These are phyloP conservation scores for Turdus rufiventris DNA, from an alignment of 2,113 vertebrate genomes.

Conservation along the genomic window DNA sequence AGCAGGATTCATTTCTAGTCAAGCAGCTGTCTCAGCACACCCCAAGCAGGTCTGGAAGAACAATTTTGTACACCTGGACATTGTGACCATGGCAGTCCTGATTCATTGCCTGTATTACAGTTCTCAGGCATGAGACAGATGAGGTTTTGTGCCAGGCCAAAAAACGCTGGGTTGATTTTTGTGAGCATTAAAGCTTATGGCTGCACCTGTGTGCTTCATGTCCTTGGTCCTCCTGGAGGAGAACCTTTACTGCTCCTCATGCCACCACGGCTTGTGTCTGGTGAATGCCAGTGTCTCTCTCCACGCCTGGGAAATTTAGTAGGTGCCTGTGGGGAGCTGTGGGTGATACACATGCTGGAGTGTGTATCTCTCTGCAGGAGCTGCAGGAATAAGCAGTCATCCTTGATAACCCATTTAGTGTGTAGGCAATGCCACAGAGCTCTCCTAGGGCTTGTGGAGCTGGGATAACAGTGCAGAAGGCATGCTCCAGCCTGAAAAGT, in stretches of 20 bases:
- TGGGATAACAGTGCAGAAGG: background rate
- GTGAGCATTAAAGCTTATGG: background rate
- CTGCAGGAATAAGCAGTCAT: background rate
- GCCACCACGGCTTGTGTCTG: accelerated
- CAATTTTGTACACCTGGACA: background rate
- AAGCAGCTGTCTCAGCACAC: background rate
- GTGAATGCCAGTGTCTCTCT: background rate
- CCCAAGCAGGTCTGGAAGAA: background rate
- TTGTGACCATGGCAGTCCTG: background rate
- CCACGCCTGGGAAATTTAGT: background rate
- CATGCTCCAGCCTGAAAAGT: background rate
- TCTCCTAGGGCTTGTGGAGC: background rate
- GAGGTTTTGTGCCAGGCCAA: background rate
- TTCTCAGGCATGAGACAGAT: background rate
- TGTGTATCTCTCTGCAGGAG: background rate
- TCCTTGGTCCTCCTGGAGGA: background rate
- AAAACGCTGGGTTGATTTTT: accelerated
- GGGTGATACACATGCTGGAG: background rate
- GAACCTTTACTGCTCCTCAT: background rate
- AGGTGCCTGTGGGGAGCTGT: background rate
- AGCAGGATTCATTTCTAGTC: background rate
- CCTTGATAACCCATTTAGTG: background rate
- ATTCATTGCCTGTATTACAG: background rate
- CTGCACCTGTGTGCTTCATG: background rate
- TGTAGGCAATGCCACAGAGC: background rate